A percentile compares a stretch with the other conserved stretches of the same genome.
Conservation (phyloP, 2,888 invertebrate species). For the Stegophylla sp. region DNA sequence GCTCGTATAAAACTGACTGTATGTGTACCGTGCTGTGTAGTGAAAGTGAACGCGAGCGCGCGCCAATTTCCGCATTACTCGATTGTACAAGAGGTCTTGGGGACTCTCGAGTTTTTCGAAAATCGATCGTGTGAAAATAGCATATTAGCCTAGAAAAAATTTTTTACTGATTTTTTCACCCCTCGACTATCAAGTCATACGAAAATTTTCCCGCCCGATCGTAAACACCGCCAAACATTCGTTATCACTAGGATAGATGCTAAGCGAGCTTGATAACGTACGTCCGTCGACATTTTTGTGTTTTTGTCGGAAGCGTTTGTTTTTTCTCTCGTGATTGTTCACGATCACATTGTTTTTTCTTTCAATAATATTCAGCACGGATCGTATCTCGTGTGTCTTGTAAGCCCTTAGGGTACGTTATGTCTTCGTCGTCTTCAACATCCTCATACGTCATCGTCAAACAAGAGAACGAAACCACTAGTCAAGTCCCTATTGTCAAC, state of each 20-base stretch:
- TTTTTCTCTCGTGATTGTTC: slow-evolving; percentile 1
- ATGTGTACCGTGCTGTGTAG: not conserved
- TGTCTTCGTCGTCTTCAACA: slow-evolving; percentile 55
- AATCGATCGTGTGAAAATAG: not conserved
- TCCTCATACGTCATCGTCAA: slow-evolving; percentile 47
- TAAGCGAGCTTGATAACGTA: slow-evolving; percentile 52
- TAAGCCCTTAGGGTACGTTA: slow-evolving; percentile 8
- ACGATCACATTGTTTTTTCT: not conserved
- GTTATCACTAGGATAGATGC: slow-evolving; percentile 56
- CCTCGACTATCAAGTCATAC: not conserved
- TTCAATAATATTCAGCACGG: not conserved
- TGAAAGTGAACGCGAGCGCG: slow-evolving; percentile 33
- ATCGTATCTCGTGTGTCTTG: not conserved
- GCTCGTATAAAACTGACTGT: too few species aligned
- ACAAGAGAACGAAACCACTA: slow-evolving; percentile 39
- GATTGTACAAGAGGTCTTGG: too few species aligned
- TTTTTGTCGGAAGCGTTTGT: slow-evolving; percentile 32
- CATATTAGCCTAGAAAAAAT: not conserved
- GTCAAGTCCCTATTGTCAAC: slow-evolving; percentile 44
- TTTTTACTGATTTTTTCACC: not conserved
- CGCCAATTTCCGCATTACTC: not conserved
- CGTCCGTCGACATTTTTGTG: slow-evolving; percentile 54
- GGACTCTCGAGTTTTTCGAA: not conserved
- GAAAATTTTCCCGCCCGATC: slow-evolving; percentile 50
- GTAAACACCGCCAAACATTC: slow-evolving; percentile 54